phyloP scores from a whole-genome alignment of 2,113 vertebrate genomes.

The Pristiophorus japonicus region DNA sequence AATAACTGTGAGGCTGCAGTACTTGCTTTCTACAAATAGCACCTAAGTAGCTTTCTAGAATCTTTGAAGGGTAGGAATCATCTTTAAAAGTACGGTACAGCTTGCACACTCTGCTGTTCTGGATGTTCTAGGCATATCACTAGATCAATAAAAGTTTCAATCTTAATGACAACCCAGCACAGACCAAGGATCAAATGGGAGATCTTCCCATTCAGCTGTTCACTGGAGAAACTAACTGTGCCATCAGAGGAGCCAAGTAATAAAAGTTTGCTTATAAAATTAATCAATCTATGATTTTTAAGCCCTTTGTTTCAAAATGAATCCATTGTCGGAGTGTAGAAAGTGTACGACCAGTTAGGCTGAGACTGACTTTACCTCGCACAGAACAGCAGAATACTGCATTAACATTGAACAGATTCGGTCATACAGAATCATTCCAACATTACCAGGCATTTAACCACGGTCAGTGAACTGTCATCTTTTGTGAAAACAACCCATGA shows the following conservation, averaged over 20 bases:
- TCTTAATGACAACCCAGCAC: not conserved
- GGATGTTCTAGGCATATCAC: not conserved
- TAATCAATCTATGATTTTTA: not conserved
- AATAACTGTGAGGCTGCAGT: not conserved
- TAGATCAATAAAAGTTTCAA: not conserved
- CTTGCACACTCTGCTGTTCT: not conserved
- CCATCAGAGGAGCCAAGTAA: not conserved
- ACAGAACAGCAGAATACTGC: not conserved
- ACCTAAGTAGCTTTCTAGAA: not conserved
- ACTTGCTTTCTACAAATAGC: not conserved
- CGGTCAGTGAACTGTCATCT: not conserved
- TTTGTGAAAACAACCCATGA: not conserved
- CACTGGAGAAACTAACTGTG: not conserved
- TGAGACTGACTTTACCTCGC: not conserved
- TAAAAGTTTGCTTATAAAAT: not conserved
- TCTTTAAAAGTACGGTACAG: not conserved
- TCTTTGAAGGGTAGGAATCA: not conserved
- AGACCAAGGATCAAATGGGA: not conserved
- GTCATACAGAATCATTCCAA: not conserved
- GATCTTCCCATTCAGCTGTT: not conserved
- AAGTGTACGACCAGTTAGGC: not conserved
- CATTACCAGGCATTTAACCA: not conserved
- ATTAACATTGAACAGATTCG: not conserved
- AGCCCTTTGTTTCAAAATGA: not conserved
- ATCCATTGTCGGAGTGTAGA: not conserved